Evolutionary conservation across 1,140 invertebrate species (phyloP).

Genomic region (Drosophila obscura): DNA sequence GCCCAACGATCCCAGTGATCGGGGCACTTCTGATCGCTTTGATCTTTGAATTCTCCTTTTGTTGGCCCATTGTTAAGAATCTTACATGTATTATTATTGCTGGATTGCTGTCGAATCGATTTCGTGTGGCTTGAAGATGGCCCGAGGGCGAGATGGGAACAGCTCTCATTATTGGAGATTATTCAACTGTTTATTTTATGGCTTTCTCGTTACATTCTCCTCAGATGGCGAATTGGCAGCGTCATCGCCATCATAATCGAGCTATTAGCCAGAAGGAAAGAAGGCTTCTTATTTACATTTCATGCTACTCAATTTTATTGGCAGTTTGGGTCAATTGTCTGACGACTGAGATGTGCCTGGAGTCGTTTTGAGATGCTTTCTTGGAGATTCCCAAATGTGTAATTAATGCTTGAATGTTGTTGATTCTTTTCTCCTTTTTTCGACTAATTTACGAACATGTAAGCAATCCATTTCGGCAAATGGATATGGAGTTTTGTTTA

Average conservation of each 20-base stretch:
- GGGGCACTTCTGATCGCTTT: conserved; percentile 55
- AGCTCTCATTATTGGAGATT: conserved; percentile 71
- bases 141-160: conserved; percentile 54
- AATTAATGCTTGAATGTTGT: conserved; percentile 40
- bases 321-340: conserved; percentile 80
- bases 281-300: conserved; percentile 77
- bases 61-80: conserved; percentile 29
- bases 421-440: conserved; percentile 20
- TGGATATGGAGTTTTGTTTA: conserved; percentile 33
- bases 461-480: conserved; percentile 16
- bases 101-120: conserved; percentile 62
- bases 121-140: conserved; percentile 59
- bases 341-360: conserved; percentile 56
- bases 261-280: conserved; percentile 63
- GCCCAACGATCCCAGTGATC: conserved; percentile 12
- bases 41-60: conserved; percentile 49
- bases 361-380: conserved; percentile 38
- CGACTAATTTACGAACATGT: conserved; percentile 6
- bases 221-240: conserved; percentile 63
- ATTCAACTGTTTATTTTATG: conserved; percentile 81
- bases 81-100: conserved; percentile 34
- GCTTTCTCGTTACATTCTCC: conserved; percentile 76
- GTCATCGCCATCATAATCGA: conserved; percentile 75
- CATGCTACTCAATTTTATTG: conserved; percentile 78
- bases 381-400: conserved; percentile 24